phyloP scores from a whole-genome alignment of 2,113 vertebrate species.

The Cebidichthys violaceus region DNA sequence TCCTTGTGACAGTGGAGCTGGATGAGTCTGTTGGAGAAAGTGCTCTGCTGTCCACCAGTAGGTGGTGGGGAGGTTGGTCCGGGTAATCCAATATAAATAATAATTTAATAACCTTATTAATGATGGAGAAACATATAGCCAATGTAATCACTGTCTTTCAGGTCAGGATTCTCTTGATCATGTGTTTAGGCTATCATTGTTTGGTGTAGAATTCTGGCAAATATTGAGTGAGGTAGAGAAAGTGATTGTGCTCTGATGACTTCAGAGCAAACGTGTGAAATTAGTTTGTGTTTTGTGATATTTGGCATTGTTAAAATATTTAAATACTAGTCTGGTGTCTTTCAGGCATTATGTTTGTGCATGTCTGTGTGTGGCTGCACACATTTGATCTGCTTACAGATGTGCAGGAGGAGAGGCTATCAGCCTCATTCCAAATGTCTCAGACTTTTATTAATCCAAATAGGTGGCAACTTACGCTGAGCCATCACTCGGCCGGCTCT shows the following conservation, averaged over 20 bases:
- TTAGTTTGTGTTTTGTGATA: not conserved
- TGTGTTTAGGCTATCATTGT: not conserved
- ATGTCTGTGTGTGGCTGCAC: conserved; percentile 5
- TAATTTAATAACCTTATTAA: no score
- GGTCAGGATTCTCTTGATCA: not conserved
- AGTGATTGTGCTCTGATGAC: not conserved
- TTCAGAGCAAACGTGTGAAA: not conserved
- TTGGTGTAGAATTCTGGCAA: not conserved
- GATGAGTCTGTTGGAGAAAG: no score
- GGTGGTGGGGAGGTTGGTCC: no score
- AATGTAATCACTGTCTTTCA: not conserved
- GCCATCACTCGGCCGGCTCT: conserved; percentile 53
- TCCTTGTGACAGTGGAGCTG: no score
- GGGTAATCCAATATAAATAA: no score
- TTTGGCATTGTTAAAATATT: not conserved
- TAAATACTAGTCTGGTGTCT: not conserved
- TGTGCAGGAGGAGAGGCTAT: conserved; percentile 11
- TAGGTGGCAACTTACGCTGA: conserved; percentile 33
- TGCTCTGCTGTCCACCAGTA: no score
- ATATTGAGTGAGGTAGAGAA: not conserved
- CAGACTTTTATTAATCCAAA: conserved; percentile 59
- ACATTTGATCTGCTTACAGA: conserved; percentile 4
- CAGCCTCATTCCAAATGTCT: conserved; percentile 35
- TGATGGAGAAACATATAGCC: no score
- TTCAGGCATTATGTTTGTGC: not conserved